Base-by-base conservation (phyloP, 2,113 vertebrate genomes). In the Fregata magnificens region DNA sequence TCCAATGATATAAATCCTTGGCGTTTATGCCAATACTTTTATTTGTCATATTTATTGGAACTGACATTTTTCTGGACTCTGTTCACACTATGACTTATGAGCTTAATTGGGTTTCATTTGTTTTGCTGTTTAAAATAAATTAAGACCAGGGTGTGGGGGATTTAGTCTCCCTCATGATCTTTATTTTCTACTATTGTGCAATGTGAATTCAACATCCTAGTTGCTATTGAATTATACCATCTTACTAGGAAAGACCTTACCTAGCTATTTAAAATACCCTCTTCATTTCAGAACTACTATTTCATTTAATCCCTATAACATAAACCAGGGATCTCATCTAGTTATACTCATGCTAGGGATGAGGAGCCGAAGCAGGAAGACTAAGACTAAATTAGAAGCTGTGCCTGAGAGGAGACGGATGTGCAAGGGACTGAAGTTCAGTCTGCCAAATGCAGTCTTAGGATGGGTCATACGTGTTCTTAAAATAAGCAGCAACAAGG, bases 91-190 rank as follows among this genome's bases (percentile, higher is more conserved):
- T 89, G 91, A 94, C 78, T 97, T 95, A 95, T 0, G 29, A 93
- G 66, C 53, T 94, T 94, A 89, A 95, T 94, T 97, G 38, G 56
- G 34, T 91, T 95, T 87, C 72, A 89, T 93, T 93, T 97, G 95
- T 96, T 97, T 96, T 94, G 77, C 70, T 87, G 56, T 84, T 95
- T 94, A 76, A 95, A 93, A 93, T 87, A 91, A 97, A 97, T 87
- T 76, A 91, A 69, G 73, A 45, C 6, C 49, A 61, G 93, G 85
- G 74, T 26, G 40, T 69, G 73, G 84, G 61, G 62, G 65, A 79
- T 92, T 97, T 91, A 55, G 71, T 45, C 32, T 73, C 40, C 94
- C 61, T 93, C 52, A 3, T 21, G 47, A 65, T 61, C 56, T 52
- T 88, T 76, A 63, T 78, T 97, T 85, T 56, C 53, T 31, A 44